These are phyloP conservation scores for Vombatus ursinus DNA, from an alignment of 2,113 vertebrate genomes.

Conservation along the genomic window DNA sequence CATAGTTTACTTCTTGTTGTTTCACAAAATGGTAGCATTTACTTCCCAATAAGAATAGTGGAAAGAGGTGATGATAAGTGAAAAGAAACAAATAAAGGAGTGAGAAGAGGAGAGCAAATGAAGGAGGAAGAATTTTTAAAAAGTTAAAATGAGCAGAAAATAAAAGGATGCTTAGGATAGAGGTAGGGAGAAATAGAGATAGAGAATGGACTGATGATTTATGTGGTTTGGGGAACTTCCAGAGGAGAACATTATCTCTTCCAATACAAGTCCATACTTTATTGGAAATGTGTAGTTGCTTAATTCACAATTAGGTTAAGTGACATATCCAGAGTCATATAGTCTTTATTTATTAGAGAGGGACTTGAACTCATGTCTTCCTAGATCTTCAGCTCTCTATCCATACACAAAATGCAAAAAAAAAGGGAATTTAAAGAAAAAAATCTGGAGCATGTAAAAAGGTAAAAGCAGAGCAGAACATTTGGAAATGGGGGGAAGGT, in stretches of 20 bases:
- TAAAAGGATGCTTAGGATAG: not conserved
- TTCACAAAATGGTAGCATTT: not conserved
- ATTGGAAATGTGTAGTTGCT: not conserved
- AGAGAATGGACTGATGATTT: not conserved
- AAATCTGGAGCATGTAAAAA: not conserved
- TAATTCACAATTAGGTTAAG: not conserved
- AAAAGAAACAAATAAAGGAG: not conserved
- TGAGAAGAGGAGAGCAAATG: not conserved
- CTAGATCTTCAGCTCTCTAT: not conserved
- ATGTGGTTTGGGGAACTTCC: not conserved
- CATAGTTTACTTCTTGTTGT: not conserved
- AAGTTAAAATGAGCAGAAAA: not conserved
- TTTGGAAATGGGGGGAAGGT: not conserved
- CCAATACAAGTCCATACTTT: not conserved
- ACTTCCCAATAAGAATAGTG: not conserved
- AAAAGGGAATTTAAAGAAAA: not conserved
- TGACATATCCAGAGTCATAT: not conserved
- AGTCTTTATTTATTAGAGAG: not conserved
- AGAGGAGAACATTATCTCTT: not conserved
- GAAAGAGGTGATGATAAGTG: not conserved
- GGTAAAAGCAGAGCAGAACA: not conserved
- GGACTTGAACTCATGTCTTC: not conserved
- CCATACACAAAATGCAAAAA: not conserved
- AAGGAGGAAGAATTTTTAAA: not conserved
- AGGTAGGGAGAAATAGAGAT: not conserved